phyloP scores from a whole-genome alignment of 2,888 invertebrate species.

The Hofmannophila pseudospretella region DNA sequence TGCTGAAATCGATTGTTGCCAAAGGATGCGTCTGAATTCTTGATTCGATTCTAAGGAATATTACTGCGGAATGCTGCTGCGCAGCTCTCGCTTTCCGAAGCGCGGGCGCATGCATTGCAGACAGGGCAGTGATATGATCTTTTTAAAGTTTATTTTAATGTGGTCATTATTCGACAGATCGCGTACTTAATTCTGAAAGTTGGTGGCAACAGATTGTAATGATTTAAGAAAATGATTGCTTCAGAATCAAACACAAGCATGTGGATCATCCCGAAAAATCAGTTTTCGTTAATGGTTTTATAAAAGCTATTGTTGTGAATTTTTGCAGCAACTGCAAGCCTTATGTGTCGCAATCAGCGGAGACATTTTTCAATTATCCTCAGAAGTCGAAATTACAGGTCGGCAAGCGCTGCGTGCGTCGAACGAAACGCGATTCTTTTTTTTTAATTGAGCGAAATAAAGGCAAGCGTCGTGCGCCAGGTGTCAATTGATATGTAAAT shows the following conservation, averaged over 20 bases:
- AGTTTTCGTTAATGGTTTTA: background rate
- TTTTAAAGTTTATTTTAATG: constrained; percentile 54
- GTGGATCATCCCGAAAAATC: too few relatives aligned
- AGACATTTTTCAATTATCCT: constrained; percentile 40
- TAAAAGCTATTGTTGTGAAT: constrained; percentile 1
- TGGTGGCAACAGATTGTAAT: too few relatives aligned
- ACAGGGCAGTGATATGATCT: constrained; percentile 36
- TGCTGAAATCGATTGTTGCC: constrained; percentile 37
- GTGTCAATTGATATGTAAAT: constrained; percentile 53
- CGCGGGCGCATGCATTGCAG: constrained; percentile 10
- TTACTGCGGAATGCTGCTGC: constrained; percentile 66
- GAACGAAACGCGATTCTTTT: constrained; percentile 18
- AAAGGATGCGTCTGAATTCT: constrained; percentile 31
- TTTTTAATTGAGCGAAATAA: constrained; percentile 21
- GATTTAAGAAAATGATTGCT: too few relatives aligned
- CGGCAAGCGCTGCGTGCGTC: constrained; percentile 24
- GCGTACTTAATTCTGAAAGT: constrained; percentile 21
- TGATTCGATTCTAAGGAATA: constrained; percentile 53
- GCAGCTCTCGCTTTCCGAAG: constrained; percentile 64
- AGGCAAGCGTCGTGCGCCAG: constrained; percentile 31
- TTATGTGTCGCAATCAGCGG: constrained; percentile 17
- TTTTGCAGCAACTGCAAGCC: background rate
- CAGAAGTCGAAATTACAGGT: constrained; percentile 44
- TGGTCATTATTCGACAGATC: constrained; percentile 28
- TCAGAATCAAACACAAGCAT: too few relatives aligned